Conservation (phyloP, 2,797 vertebrate genomes). For the Momotus momota region DNA sequence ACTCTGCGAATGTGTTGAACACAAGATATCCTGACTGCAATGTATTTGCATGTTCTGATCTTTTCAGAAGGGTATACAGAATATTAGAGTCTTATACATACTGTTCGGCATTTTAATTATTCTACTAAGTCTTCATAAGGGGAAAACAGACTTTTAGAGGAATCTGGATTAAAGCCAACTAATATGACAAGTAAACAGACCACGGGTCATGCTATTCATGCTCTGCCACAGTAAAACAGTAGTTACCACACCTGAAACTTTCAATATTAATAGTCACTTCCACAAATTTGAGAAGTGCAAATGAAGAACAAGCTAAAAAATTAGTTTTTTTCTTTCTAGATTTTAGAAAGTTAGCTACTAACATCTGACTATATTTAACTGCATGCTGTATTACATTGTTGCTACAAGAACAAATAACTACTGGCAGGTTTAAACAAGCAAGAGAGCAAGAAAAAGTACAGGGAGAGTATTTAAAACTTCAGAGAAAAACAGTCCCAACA, state of each 20-base stretch:
- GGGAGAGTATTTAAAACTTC: constrained; percentile 41
- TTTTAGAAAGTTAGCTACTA: constrained; percentile 46
- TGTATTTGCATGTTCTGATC: background rate
- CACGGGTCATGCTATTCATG: constrained; percentile 61
- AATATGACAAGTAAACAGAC: background rate
- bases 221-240: constrained; percentile 46
- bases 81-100: background rate
- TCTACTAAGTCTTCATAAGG: background rate
- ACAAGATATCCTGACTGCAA: background rate
- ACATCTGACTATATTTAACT: constrained; percentile 40
- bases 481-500: constrained; percentile 46
- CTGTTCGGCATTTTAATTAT: background rate
- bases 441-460: constrained; percentile 23
- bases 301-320: constrained; percentile 34
- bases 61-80: background rate
- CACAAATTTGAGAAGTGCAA: background rate
- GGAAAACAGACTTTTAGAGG: constrained; percentile 19
- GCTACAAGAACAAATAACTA: constrained; percentile 42
- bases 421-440: constrained; percentile 67
- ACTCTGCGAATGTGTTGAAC: background rate
- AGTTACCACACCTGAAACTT: constrained; percentile 37
- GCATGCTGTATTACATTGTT: constrained; percentile 27
- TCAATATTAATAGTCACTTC: constrained; percentile 50
- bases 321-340: constrained; percentile 38
- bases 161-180: constrained; percentile 46